Conservation (phyloP, 2,113 vertebrate genomes). For the Entelurus aequoreus region DNA sequence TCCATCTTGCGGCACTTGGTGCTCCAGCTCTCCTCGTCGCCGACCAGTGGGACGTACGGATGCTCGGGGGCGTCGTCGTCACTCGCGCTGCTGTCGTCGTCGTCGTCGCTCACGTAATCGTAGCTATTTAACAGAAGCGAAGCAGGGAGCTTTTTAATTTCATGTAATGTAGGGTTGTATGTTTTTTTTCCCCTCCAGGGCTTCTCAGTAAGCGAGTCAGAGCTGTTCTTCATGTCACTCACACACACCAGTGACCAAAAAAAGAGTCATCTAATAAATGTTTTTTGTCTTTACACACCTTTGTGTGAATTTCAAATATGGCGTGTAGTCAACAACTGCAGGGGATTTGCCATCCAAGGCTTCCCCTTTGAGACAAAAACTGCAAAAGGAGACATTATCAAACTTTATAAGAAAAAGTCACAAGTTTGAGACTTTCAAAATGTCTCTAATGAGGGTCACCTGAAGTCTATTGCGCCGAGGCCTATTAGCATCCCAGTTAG, state of each 20-base stretch:
- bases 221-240: too few relatives aligned
- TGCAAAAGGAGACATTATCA: conserved; percentile 40
- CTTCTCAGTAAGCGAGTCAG: too few relatives aligned
- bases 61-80: conserved; percentile 90
- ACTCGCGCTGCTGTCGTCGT: conserved; percentile 93
- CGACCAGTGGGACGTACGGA: conserved; percentile 89
- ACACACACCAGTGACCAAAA: too few relatives aligned
- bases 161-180: background rate
- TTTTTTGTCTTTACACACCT: conserved; percentile 65
- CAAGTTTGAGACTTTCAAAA: background rate
- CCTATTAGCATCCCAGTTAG: conserved; percentile 94
- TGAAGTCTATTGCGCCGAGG: conserved; percentile 93
- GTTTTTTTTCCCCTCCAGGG: too few relatives aligned
- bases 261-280: too few relatives aligned
- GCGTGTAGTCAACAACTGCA: conserved; percentile 91
- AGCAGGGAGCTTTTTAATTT: background rate
- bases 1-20: conserved; percentile 97
- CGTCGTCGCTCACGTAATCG: conserved; percentile 93
- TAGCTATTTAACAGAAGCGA: conserved; percentile 67
- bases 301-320: conserved; percentile 96
- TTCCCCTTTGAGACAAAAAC: conserved; percentile 95
- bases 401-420: background rate
- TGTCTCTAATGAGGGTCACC: conserved; percentile 59
- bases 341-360: conserved; percentile 86
- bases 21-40: conserved; percentile 95